Percentiles rank a stretch among this genome's conserved stretches.
Conservation (phyloP, 2,113 vertebrate species). For the Siphamia tubifer region DNA sequence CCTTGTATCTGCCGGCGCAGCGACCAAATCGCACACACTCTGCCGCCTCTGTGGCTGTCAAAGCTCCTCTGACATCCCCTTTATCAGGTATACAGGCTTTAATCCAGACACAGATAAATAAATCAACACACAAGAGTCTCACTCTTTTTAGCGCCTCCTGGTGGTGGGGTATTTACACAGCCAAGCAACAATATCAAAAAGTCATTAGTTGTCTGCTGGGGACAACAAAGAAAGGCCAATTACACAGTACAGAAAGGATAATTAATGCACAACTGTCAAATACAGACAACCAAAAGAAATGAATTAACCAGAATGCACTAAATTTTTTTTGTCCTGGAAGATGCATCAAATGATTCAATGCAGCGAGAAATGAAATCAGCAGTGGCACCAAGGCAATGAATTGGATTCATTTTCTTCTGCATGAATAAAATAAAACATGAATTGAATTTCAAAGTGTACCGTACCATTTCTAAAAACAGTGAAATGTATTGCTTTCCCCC, state of each 20-base stretch:
- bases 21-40: constrained; percentile 80
- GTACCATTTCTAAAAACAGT: constrained; percentile 74
- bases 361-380: constrained; percentile 37
- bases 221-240: constrained; percentile 61
- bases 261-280: constrained; percentile 56
- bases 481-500: constrained; percentile 66
- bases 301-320: constrained; percentile 20
- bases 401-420: constrained; percentile 58
- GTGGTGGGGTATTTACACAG: constrained; percentile 55
- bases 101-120: constrained; percentile 81
- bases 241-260: constrained; percentile 36
- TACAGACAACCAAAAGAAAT: constrained; percentile 4
- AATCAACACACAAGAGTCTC: constrained; percentile 72
- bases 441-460: constrained; percentile 73
- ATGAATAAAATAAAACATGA: too few relatives aligned
- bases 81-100: constrained; percentile 80
- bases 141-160: constrained; percentile 73
- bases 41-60: constrained; percentile 80
- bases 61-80: constrained; percentile 79
- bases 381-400: constrained; percentile 53
- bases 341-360: constrained; percentile 32
- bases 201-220: constrained; percentile 51
- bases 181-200: constrained; percentile 37
- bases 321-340: constrained; percentile 18
- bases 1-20: constrained; percentile 76